Evolutionary conservation across 2,797 vertebrate species (phyloP).

Genomic region (Denticeps clupeoides): DNA sequence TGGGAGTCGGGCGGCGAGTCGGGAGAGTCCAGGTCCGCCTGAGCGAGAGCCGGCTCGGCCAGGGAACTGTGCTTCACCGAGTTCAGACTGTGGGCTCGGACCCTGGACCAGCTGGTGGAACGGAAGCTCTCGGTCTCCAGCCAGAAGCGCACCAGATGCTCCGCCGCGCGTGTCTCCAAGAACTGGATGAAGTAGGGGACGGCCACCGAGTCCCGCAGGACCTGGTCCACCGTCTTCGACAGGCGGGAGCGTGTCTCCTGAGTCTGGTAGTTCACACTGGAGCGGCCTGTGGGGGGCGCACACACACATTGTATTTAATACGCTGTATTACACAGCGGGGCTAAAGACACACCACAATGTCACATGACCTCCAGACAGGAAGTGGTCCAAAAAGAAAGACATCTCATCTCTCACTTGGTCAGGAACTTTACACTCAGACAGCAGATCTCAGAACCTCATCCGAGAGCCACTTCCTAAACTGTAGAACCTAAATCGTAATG

Average conservation of each 20-base stretch:
- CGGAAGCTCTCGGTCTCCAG: slow-evolving; percentile 91
- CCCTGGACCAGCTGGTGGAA: slow-evolving; percentile 85
- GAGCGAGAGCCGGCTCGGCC: slow-evolving; percentile 78
- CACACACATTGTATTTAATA: neutral
- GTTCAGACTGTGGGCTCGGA: slow-evolving; percentile 90
- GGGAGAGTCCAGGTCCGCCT: slow-evolving; percentile 40
- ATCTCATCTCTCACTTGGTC: too few relatives aligned
- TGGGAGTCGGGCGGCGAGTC: slow-evolving; percentile 36
- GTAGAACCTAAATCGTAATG: too few relatives aligned
- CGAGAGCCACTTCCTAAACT: too few relatives aligned
- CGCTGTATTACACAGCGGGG: neutral
- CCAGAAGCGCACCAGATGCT: slow-evolving; percentile 92
- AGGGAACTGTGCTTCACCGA: slow-evolving; percentile 91
- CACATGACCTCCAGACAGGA: too few relatives aligned
- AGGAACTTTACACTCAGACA: too few relatives aligned
- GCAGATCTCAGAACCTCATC: too few relatives aligned
- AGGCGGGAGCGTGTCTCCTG: slow-evolving; percentile 90
- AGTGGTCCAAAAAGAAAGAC: too few relatives aligned
- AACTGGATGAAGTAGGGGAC: slow-evolving; percentile 89
- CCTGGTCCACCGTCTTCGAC: slow-evolving; percentile 90
- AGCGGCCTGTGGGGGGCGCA: slow-evolving; percentile 68
- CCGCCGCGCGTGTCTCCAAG: slow-evolving; percentile 79
- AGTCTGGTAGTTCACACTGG: slow-evolving; percentile 86
- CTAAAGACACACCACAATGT: neutral
- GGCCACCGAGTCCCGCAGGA: slow-evolving; percentile 76